These are phyloP conservation scores for rabbit (Oryctolagus cuniculus) DNA, from an alignment of 2,113 vertebrate genomes.

Conservation along the genomic window DNA sequence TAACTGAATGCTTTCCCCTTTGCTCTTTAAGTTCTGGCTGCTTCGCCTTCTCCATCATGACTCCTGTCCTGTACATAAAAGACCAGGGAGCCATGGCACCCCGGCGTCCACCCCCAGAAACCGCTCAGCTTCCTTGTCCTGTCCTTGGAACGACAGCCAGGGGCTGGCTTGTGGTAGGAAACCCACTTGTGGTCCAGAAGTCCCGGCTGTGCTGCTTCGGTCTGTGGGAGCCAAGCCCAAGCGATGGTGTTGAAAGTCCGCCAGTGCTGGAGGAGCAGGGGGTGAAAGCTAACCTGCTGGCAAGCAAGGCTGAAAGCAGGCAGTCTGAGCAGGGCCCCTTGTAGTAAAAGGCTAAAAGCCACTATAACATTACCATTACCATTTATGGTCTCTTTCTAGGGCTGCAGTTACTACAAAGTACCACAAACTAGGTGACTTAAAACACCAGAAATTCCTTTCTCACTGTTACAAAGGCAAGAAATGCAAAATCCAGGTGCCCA, in stretches of 20 bases:
- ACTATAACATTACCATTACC: conserved; percentile 33
- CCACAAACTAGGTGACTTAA: neutral
- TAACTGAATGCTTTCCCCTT: neutral
- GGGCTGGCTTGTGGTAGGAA: neutral
- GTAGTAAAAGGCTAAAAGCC: conserved; percentile 33
- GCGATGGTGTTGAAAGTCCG: neutral
- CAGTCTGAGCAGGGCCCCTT: neutral
- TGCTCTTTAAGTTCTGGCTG: neutral
- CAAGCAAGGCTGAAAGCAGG: neutral
- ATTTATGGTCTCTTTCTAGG: neutral
- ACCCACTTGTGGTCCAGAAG: neutral
- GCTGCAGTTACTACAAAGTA: neutral
- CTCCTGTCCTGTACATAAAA: neutral
- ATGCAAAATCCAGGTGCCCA: neutral
- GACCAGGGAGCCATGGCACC: neutral
- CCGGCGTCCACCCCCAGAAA: neutral
- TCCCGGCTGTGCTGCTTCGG: neutral
- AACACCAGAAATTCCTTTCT: neutral
- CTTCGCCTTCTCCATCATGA: neutral
- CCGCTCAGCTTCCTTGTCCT: neutral
- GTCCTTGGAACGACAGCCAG: neutral
- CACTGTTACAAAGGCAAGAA: neutral
- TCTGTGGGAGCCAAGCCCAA: neutral
- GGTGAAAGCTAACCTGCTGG: neutral
- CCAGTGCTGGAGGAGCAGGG: neutral